A percentile compares a stretch with the other conserved stretches of the same genome.
These are phyloP conservation scores for Buteo buteo DNA, from an alignment of 2,113 vertebrate species.

Conservation along the genomic window DNA sequence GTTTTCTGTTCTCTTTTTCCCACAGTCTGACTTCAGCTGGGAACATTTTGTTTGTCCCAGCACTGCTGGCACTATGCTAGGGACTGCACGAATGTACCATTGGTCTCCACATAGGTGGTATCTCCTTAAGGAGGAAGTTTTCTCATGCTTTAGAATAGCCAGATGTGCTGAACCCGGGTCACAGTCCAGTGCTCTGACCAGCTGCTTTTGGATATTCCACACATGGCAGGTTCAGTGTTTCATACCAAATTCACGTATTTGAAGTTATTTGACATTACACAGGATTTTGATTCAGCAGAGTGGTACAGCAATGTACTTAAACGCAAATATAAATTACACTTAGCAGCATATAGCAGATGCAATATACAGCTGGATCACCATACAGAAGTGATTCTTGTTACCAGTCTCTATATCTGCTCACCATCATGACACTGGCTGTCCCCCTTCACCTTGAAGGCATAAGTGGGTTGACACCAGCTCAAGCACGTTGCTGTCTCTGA, in stretches of 20 bases:
- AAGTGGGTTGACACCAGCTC: background rate
- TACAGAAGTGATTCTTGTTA: background rate
- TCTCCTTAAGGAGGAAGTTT: background rate
- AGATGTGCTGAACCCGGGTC: no score
- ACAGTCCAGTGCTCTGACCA: background rate
- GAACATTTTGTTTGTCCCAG: background rate
- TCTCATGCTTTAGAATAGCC: background rate
- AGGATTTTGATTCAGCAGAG: background rate
- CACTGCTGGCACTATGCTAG: background rate
- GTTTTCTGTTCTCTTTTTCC: background rate
- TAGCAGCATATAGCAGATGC: background rate
- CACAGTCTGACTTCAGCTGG: background rate
- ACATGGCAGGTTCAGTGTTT: fast-evolving
- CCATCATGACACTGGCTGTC: background rate
- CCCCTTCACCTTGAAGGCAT: background rate
- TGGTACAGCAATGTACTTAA: background rate
- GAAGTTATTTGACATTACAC: background rate
- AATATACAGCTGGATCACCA: background rate
- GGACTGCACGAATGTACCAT: fast-evolving
- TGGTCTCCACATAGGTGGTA: background rate
- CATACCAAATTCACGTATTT: no score
- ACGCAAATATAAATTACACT: background rate
- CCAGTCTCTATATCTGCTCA: background rate
- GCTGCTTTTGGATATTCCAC: background rate
- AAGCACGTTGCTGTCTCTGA: background rate